Conservation (phyloP, 1,140 invertebrate species). For the Neodiprion pinetum region DNA sequence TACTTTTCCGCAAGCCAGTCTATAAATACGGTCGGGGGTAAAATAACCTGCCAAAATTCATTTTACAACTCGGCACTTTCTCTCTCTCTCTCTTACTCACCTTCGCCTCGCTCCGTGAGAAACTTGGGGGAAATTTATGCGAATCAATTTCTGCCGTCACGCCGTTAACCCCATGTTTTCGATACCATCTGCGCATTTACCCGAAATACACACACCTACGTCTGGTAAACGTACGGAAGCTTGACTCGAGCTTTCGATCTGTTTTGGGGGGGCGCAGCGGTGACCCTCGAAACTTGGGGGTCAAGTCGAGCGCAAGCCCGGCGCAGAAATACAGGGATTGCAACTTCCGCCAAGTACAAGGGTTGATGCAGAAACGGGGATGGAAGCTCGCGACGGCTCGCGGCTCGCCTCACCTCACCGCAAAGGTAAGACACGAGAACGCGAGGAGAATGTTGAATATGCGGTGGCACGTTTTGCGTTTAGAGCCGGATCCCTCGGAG, state of each 20-base stretch:
- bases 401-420: background rate
- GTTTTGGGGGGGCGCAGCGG: no score
- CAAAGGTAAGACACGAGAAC: slow-evolving; percentile 1
- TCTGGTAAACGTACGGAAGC: background rate
- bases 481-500: slow-evolving; percentile 3
- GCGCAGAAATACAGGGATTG: no score
- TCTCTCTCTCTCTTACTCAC: background rate
- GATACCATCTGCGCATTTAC: background rate
- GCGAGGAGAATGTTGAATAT: background rate
- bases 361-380: no score
- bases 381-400: no score
- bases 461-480: slow-evolving; percentile 6
- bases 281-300: no score
- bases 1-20: background rate
- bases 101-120: background rate
- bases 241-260: no score
- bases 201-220: background rate
- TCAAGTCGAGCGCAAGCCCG: no score
- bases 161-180: background rate
- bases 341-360: no score
- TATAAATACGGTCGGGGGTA: background rate
- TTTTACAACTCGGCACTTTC: background rate
- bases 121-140: background rate
- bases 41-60: background rate
- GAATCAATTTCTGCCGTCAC: background rate